Conservation (phyloP, 2,888 invertebrate genomes). For the Caenorhabditis sulstoni region DNA sequence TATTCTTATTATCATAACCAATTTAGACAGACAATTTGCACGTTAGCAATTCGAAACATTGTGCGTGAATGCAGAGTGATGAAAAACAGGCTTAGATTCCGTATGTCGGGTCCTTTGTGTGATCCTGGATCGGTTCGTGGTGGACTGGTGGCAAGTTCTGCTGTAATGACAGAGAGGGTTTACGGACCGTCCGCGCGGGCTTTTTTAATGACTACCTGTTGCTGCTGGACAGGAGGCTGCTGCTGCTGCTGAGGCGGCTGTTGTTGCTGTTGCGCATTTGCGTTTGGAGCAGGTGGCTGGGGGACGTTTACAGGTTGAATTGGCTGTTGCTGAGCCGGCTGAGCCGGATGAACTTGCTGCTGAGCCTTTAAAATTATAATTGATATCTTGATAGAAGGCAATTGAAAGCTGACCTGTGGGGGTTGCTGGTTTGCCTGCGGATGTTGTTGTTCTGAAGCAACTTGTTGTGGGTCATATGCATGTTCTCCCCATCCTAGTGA, state of each 20-base stretch:
- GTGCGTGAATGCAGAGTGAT: not conserved
- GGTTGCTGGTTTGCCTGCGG: slow-evolving; percentile 47
- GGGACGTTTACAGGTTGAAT: slow-evolving; percentile 45
- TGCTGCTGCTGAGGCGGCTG: slow-evolving; percentile 23
- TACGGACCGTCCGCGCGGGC: not conserved
- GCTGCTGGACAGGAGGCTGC: slow-evolving; percentile 39
- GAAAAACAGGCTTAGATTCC: slow-evolving; percentile 60
- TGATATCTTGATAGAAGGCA: not conserved
- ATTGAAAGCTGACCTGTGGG: slow-evolving; percentile 19
- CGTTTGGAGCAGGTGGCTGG: slow-evolving; percentile 42
- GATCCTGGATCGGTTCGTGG: slow-evolving; percentile 66
- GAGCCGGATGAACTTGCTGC: slow-evolving; percentile 46
- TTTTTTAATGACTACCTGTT: slow-evolving; percentile 11
- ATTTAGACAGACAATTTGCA: not conserved
- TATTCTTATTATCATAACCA: slow-evolving; percentile 23
- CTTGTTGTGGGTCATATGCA: slow-evolving; percentile 64
- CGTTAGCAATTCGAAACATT: no score
- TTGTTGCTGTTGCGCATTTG: slow-evolving; percentile 33
- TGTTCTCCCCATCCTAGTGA: slow-evolving; percentile 72
- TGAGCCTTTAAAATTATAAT: slow-evolving; percentile 30
- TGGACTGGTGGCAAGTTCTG: slow-evolving; percentile 52
- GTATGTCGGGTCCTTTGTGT: slow-evolving; percentile 68
- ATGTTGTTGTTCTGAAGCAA: slow-evolving; percentile 54
- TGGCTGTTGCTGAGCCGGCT: slow-evolving; percentile 48
- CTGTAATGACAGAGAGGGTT: slow-evolving; percentile 3